Evolutionary conservation across 2,888 invertebrate species (phyloP), one percentile per base, ranked within the genome.

Genomic region (Apoderus coryli): DNA sequence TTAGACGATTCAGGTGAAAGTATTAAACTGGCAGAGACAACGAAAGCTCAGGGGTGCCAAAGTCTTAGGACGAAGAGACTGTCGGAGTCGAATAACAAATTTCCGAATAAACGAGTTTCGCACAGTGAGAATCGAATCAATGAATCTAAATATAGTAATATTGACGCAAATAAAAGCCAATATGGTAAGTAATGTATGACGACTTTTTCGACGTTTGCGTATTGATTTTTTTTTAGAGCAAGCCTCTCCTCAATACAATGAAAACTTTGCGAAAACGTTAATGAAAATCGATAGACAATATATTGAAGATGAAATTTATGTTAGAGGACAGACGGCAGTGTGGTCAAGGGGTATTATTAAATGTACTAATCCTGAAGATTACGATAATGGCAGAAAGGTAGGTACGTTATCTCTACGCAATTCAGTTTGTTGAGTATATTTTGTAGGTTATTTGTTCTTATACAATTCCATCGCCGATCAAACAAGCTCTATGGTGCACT

Each of bases 251-350:
- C n/a, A n/a, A n/a, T n/a, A 6, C 6, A 7, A 5, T 4, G 4
- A 13, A 5, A 4, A 26, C 6, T 11, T 14, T 11, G 9, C 5
- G 10, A 19, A 28, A 19, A 10, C 16, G n/a, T 6, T 33, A 25
- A 39, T 41, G 7, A 46, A 44, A 38, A 22, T 37, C 13, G 37
- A 41, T 28, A 37, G 41, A 41, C 52, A 60, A 28, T 57, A 47
- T 66, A 72, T 52, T 44, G 89, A 89, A 56, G 89, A 90, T 52
- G 92, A 92, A 53, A 59, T 92, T 30, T 92, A 88, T 64, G 72
- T 84, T 2, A 78, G 75, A 45, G 85, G 80, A 2, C 72, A 80
- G 49, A 79, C 82, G 10, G 88, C 84, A 3, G 70, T 90, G 16
- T 85, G 84, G 80, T 78, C 72, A 6, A 66, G 67, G 62, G 75